phyloP scores from a whole-genome alignment of 1,140 invertebrate genomes.

The Drosophila kurseongensis region DNA sequence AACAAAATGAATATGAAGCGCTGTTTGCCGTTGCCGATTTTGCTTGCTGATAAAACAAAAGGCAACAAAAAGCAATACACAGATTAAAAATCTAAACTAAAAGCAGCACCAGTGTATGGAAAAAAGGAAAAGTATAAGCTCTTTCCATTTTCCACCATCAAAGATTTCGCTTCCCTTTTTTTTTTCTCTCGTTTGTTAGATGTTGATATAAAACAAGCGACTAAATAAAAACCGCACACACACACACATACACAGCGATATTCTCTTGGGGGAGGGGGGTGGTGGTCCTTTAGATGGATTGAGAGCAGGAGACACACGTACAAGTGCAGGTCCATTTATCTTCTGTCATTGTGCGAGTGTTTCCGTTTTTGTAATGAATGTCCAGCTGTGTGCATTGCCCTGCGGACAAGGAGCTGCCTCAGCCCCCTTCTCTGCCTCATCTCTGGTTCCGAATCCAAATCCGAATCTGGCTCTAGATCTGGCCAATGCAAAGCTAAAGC shows the following conservation, averaged over 20 bases:
- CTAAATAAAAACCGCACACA: slow-evolving; percentile 79
- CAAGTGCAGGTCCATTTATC: slow-evolving; percentile 81
- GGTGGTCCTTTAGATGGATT: slow-evolving; percentile 23
- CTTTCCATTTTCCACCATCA: slow-evolving; percentile 75
- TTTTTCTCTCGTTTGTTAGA: slow-evolving; percentile 33
- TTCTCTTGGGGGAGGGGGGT: not conserved
- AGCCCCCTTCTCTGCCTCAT: not conserved
- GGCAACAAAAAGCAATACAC: slow-evolving; percentile 60
- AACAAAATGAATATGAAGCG: slow-evolving; percentile 73
- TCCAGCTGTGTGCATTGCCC: slow-evolving; percentile 80
- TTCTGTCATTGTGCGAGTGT: slow-evolving; percentile 80
- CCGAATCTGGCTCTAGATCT: slow-evolving; percentile 32
- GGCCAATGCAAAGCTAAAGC: slow-evolving; percentile 37
- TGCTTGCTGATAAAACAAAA: slow-evolving; percentile 65
- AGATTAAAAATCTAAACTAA: slow-evolving; percentile 77
- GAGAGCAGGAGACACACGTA: slow-evolving; percentile 59
- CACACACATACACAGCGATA: slow-evolving; percentile 24
- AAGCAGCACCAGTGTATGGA: slow-evolving; percentile 41
- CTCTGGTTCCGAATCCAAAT: slow-evolving; percentile 21
- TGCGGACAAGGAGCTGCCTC: slow-evolving; percentile 50
- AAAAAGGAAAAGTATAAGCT: slow-evolving; percentile 60
- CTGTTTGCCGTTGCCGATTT: slow-evolving; percentile 40
- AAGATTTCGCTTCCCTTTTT: slow-evolving; percentile 50
- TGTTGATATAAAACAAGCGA: slow-evolving; percentile 77
- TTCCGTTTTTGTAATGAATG: slow-evolving; percentile 82